Evolutionary conservation across 2,113 vertebrate species (phyloP), one percentile per base, ranked within the genome.

Genomic region (Porphyrio hochstetteri): DNA sequence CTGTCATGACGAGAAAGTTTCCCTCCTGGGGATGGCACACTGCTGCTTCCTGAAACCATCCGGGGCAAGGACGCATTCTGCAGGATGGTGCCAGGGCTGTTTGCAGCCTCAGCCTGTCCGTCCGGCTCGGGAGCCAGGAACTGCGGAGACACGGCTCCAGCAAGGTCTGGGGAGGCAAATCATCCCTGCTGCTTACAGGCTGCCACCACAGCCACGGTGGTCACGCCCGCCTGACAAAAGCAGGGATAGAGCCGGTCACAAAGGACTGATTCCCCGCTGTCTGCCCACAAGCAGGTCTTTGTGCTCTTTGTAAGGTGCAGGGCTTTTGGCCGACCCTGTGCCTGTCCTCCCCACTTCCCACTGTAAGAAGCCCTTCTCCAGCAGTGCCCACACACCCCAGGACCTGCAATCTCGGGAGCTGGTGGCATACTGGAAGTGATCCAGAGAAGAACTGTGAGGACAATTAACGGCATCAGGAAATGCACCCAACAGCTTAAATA

Each of bases 371-470:
- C 42, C 29, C 42, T 82, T 18, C 44, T 60, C 27, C 55, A 15
- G 42, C 70, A 9, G n/a, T 1, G 0, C 10, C 33, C 13, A 29
- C 1, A 0, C 23, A 13, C 23, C 36, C 53, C 17, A n/a, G 31
- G 53, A 59, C 28, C 35, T 1, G 0, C 9, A 9, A 11, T 42
- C 69, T 17, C 1, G 35, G 48, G 63, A 61, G 53, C 16, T 61
- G 36, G n/a, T 36, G 38, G 18, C 9, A 61, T 68, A 24, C 27
- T 28, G 28, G 50, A 80, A 52, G 29, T 28, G 82, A 44, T 23
- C 15, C 56, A 13, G 69, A 29, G 80, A 59, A 70, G 55, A 91
- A 38, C 35, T 3, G 6, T 23, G 40, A 93, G 86, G 82, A 75
- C 64, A 81, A 78, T 57, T 31, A 53, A 53, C 31, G 90, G 65